Base-by-base conservation (phyloP, 2,888 invertebrate species). In the Melinaea marsaeus region DNA sequence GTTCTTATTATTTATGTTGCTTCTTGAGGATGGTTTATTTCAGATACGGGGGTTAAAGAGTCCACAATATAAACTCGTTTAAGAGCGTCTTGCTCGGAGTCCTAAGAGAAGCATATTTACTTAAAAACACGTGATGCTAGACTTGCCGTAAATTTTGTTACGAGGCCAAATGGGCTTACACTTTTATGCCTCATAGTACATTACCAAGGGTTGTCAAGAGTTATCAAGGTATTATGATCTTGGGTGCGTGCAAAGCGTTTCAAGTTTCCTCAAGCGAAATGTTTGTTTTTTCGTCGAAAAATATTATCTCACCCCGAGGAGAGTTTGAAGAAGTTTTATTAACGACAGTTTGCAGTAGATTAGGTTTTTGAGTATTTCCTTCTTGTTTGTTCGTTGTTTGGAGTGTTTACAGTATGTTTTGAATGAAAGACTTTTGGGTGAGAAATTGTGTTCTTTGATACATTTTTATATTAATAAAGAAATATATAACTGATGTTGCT, bases 261-360 rank as follows among this genome's bases (percentile, higher is more conserved):
- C 57, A 64, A 63, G 47, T 62, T 55, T 60, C 61, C 64, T 45
- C 33, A 55, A 69, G 65, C 63, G 61, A 60, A 69, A 71, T 79
- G 76, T 81, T 84, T 83, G 79, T 81, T 80, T 83, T 51, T 83
- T 80, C 76, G 74, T 61, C 66, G 75, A 74, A 76, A 78, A 81
- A 80, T 81, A 80, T 86, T 85, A 86, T 86, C 81, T 83, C 68
- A 66, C 81, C 80, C 80, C 58, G 81, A 84, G 81, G 83, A 83
- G 84, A 85, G 80, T 84, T 84, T 78, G 74, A 74, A 71, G 76
- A 82, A 84, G 81, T 86, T 86, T 80, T 85, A 84, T 84, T 86
- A 86, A 86, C 86, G 86, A 84, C 85, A 83, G 81, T 86, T 84
- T 72, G 75, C 78, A 76, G 80, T 75, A 77, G 33, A 66, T 66